Conservation (phyloP, 1,140 invertebrate genomes). For the Drosophila ercepeae region DNA sequence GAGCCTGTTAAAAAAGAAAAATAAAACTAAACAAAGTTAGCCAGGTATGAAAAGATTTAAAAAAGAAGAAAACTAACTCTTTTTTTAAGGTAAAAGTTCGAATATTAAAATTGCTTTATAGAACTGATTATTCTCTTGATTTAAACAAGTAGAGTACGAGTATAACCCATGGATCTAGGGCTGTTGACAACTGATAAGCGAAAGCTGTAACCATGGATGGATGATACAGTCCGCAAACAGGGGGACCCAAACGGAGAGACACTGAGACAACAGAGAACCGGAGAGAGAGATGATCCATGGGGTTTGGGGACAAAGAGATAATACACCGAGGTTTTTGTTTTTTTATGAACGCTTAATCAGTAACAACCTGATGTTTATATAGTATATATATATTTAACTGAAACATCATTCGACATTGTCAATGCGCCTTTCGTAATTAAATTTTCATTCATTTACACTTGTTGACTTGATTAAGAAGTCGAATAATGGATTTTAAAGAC, state of each 20-base stretch:
- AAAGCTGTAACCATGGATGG: constrained; percentile 27
- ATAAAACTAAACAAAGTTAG: too few species aligned
- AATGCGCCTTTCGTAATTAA: background rate
- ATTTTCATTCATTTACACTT: too few species aligned
- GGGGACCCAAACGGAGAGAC: background rate
- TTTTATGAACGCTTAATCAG: constrained; percentile 22
- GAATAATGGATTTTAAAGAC: too few species aligned
- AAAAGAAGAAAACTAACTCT: too few species aligned
- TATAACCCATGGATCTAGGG: constrained; percentile 10
- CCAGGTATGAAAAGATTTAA: too few species aligned
- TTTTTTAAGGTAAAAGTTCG: too few species aligned
- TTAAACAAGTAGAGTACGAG: background rate
- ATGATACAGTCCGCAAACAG: constrained; percentile 25
- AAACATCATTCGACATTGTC: background rate
- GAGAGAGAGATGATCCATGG: background rate
- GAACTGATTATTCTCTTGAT: background rate
- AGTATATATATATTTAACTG: background rate
- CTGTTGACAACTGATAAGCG: constrained; percentile 42
- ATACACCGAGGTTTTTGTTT: constrained; percentile 4
- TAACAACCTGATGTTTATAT: constrained; percentile 1
- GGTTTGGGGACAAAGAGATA: constrained; percentile 15
- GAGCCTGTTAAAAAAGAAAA: too few species aligned
- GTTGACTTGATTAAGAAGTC: too few species aligned
- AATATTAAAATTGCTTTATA: too few species aligned
- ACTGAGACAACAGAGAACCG: background rate